Percentiles rank a stretch among this genome's conserved stretches.
phyloP scores from a whole-genome alignment of 1,140 invertebrate genomes.

The Myzus persicae region DNA sequence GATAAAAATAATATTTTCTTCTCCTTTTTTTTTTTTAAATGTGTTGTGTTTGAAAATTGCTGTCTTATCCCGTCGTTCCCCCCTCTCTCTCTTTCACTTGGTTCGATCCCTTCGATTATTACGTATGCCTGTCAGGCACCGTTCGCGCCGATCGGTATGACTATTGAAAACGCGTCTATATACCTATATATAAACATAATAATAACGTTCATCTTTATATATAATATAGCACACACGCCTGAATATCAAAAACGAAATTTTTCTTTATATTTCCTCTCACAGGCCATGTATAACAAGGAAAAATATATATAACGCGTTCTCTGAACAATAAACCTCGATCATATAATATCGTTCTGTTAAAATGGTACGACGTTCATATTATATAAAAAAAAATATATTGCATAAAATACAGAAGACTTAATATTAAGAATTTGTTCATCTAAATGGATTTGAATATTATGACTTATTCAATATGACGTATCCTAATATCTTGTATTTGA shows the following conservation, averaged over 20 bases:
- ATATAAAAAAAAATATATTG: background rate
- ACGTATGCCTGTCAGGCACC: conserved; percentile 47
- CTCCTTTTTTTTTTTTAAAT: background rate
- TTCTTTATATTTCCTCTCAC: background rate
- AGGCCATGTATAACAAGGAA: background rate
- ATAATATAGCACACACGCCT: background rate
- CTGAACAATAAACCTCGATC: background rate
- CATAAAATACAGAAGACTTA: background rate
- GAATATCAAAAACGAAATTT: conserved; percentile 43
- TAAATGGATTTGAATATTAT: background rate
- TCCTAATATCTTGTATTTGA: too few species aligned
- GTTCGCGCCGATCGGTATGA: background rate
- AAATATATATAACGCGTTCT: background rate
- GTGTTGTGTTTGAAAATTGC: conserved; percentile 40
- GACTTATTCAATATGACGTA: background rate
- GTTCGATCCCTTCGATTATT: conserved; percentile 49
- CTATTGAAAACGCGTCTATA: conserved; percentile 20
- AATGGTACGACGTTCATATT: background rate
- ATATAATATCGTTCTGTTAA: background rate
- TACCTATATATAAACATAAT: background rate
- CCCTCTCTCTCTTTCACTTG: background rate
- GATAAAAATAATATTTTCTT: conserved; percentile 30
- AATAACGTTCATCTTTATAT: background rate
- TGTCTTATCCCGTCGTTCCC: background rate
- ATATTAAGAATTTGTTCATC: background rate